A percentile compares a stretch with the other conserved stretches of the same genome.
These are phyloP conservation scores for Aradus depressus DNA, from an alignment of 2,888 invertebrate species.

Conservation along the genomic window DNA sequence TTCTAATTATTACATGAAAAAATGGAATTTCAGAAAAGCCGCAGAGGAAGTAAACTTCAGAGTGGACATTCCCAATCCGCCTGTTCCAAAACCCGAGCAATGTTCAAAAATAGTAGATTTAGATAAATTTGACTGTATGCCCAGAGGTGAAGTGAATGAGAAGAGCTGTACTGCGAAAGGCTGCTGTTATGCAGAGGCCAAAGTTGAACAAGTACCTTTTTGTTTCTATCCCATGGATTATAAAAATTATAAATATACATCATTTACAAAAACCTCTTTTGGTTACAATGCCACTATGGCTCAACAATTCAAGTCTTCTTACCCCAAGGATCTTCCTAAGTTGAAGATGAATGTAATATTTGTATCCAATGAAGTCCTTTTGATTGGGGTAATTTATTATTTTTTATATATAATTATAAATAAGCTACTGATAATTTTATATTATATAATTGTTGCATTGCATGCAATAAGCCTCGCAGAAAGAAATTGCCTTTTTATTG, in stretches of 20 bases:
- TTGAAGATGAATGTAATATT: slow-evolving; percentile 2
- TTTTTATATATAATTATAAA: not conserved
- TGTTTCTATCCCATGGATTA: slow-evolving; percentile 62
- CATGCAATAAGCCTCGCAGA: no score
- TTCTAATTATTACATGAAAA: slow-evolving; percentile 4
- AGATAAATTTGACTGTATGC: slow-evolving; percentile 32
- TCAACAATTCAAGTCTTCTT: slow-evolving; percentile 43
- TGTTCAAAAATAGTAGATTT: slow-evolving; percentile 25
- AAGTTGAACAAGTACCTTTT: slow-evolving; percentile 45
- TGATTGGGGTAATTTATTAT: slow-evolving; percentile 1
- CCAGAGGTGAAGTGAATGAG: slow-evolving; percentile 26
- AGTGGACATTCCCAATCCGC: slow-evolving; percentile 11
- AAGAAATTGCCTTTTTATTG: no score
- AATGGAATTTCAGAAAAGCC: not conserved
- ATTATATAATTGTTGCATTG: not conserved
- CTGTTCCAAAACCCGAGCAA: slow-evolving; percentile 1
- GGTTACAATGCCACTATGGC: not conserved
- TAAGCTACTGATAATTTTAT: not conserved
- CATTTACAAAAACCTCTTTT: slow-evolving; percentile 3
- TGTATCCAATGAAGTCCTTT: slow-evolving; percentile 7
- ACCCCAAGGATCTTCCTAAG: slow-evolving; percentile 48
- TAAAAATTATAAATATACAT: slow-evolving; percentile 42
- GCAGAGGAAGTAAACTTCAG: not conserved
- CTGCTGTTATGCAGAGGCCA: slow-evolving; percentile 29
- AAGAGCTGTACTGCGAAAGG: slow-evolving; percentile 27